Conservation (phyloP, 2,888 invertebrate genomes). For the Pyrocoelia pectoralis region DNA sequence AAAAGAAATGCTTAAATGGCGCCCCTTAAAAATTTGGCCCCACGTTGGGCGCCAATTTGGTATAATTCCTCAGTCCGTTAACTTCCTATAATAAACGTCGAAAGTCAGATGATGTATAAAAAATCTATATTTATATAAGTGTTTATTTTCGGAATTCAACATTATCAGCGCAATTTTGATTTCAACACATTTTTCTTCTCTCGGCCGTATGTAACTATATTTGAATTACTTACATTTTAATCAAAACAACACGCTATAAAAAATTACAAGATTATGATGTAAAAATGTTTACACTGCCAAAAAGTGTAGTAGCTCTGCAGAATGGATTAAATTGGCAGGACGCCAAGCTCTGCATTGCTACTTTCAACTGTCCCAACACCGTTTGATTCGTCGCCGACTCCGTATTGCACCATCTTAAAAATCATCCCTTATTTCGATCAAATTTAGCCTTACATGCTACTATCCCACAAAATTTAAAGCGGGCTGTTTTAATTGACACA, state of each 20-base stretch:
- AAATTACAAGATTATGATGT: conserved; percentile 18
- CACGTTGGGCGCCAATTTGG: not conserved
- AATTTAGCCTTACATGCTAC: not conserved
- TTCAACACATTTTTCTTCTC: conserved; percentile 15
- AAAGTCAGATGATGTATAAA: not conserved
- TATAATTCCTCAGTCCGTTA: not conserved
- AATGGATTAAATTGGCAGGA: conserved; percentile 32
- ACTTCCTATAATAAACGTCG: not conserved
- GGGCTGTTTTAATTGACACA: conserved; percentile 20
- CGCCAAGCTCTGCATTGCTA: conserved; percentile 36
- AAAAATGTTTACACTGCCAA: conserved; percentile 23
- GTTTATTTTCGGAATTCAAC: conserved; percentile 14
- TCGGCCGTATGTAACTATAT: not conserved
- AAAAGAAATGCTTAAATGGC: no score
- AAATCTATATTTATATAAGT: not conserved
- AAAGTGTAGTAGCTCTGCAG: conserved; percentile 27
- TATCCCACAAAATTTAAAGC: not conserved
- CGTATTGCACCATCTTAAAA: conserved; percentile 32
- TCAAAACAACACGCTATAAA: conserved; percentile 19
- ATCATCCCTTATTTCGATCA: not conserved
- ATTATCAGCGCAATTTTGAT: conserved; percentile 12
- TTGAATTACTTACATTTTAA: conserved; percentile 3
- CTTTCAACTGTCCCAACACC: conserved; percentile 9
- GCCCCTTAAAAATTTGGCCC: no score
- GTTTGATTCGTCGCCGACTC: conserved; percentile 12